Evolutionary conservation across 2,888 invertebrate species (phyloP), one percentile per base, ranked within the genome.

Genomic region (Orthosia incerta): DNA sequence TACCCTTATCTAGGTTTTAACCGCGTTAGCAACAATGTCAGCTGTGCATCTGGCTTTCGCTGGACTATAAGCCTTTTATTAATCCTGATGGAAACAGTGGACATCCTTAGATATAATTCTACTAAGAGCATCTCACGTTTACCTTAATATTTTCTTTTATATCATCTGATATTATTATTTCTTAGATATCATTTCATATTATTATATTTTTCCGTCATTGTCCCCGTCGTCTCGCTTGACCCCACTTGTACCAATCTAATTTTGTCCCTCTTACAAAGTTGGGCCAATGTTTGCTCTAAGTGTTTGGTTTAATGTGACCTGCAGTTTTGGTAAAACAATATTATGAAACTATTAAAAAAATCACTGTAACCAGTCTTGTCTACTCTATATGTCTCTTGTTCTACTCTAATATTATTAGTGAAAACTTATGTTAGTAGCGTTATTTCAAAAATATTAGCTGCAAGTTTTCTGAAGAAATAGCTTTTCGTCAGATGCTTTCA

Each of bases 171-270:
- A 86, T 55, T 55, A 55, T 55, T 59, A 59, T 87, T 77, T 84
- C 80, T 82, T 73, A 89, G 89, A 93, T 91, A 93, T 93, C 89
- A 93, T 93, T 90, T 91, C 91, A 89, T 91, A 91, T 59, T 59
- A 59, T 59, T 59, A 45, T 89, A 91, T 91, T 90, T 88, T 87
- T 83, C 86, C 86, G 87, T 87, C 92, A 91, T 91, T 92, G 93
- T 94, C 93, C 94, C 91, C 89, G 90, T 83, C 87, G 89, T 85
- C 92, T 82, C 93, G 92, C 89, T 93, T 94, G 95, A 95, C 95
- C 95, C 94, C 94, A 93, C 95, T 94, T 93, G 91, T 87, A 85
- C 89, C 92, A 95, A 95, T 95, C 93, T 94, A 94, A 95, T 95
- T 94, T 94, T 80, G 87, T 83, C 88, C 89, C 90, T 87, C 72